phyloP scores from a whole-genome alignment of 2,797 vertebrate species.

The Halcyon chelicuti region DNA sequence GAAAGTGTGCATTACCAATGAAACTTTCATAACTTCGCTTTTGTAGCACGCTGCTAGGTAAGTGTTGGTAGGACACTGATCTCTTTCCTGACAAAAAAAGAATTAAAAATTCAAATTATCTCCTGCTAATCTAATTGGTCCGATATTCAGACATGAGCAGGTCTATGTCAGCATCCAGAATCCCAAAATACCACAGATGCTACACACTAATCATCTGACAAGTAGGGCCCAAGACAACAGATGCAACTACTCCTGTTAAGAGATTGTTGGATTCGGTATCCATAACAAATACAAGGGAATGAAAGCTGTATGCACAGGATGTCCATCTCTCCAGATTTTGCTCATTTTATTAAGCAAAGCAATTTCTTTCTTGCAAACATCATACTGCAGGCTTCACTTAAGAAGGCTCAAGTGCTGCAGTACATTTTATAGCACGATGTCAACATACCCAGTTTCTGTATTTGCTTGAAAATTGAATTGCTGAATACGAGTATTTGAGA shows the following conservation, averaged over 20 bases:
- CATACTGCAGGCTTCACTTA: not conserved
- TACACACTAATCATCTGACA: not conserved
- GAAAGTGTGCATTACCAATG: slow-evolving; percentile 81
- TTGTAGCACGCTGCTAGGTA: slow-evolving; percentile 81
- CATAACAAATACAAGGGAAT: not conserved
- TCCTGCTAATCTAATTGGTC: not conserved
- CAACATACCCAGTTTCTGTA: not conserved
- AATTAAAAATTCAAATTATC: not conserved
- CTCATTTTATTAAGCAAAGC: no score
- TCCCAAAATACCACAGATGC: not conserved
- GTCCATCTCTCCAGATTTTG: not conserved
- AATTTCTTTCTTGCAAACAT: no score
- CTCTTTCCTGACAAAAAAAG: slow-evolving; percentile 82
- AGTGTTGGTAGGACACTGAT: slow-evolving; percentile 86
- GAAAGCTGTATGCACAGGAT: not conserved
- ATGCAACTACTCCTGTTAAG: not conserved
- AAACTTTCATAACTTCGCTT: slow-evolving; percentile 83
- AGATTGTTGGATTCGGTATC: not conserved
- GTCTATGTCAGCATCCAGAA: not conserved
- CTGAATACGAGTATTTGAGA: not conserved
- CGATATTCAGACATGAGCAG: not conserved
- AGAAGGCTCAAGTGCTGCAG: not conserved
- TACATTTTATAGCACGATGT: not conserved
- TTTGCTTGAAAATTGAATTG: not conserved
- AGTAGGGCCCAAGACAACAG: not conserved